A percentile compares a stretch with the other conserved stretches of the same genome.
phyloP scores from a whole-genome alignment of 2,888 invertebrate genomes.

The Drosophila planitibia region DNA sequence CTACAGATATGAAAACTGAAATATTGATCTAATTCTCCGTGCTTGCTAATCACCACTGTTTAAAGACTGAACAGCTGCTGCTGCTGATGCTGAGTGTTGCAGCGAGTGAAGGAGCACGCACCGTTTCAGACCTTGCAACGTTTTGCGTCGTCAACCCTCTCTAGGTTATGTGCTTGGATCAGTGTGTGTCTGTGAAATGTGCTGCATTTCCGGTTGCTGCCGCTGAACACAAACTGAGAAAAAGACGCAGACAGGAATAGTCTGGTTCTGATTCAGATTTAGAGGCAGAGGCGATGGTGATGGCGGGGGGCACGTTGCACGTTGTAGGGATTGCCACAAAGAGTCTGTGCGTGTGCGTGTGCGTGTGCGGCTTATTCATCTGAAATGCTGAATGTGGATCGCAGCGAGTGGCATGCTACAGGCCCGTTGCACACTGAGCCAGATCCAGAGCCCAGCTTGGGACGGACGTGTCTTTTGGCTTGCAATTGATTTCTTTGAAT shows the following conservation, averaged over 20 bases:
- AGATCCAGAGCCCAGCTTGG: constrained; percentile 19
- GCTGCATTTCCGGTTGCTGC: constrained; percentile 78
- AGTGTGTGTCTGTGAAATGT: constrained; percentile 60
- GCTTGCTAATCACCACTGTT: constrained; percentile 10
- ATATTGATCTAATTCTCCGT: background rate
- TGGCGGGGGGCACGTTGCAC: constrained; percentile 14
- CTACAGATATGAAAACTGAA: too few species aligned
- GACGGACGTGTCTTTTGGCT: constrained; percentile 69
- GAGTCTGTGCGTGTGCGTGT: constrained; percentile 62
- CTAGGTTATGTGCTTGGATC: constrained; percentile 15
- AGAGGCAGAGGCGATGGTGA: constrained; percentile 1
- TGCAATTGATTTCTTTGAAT: constrained; percentile 81
- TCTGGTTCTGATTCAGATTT: background rate
- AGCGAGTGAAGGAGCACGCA: constrained; percentile 54
- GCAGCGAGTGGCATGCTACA: background rate
- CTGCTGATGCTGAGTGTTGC: constrained; percentile 17
- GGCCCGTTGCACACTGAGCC: background rate
- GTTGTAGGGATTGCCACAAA: constrained; percentile 16
- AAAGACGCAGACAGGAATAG: constrained; percentile 5
- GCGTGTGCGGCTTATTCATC: constrained; percentile 73
- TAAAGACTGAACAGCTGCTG: constrained; percentile 22
- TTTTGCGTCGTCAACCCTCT: constrained; percentile 6
- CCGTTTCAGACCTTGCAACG: constrained; percentile 5
- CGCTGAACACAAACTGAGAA: constrained; percentile 17
- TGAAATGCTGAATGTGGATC: constrained; percentile 36